phyloP scores from a whole-genome alignment of 2,113 vertebrate species.

The Oceanites oceanicus region DNA sequence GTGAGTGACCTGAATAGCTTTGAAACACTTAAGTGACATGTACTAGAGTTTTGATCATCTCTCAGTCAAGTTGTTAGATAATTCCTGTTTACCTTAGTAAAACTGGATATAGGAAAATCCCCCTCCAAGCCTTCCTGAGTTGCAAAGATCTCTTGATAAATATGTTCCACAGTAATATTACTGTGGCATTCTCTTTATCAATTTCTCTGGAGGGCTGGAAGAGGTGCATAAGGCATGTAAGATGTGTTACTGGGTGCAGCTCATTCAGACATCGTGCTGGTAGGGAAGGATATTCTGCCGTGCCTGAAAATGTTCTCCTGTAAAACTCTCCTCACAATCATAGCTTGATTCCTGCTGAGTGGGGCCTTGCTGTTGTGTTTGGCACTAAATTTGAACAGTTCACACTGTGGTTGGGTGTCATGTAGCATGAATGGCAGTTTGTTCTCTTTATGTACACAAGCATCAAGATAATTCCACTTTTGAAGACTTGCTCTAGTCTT shows the following conservation, averaged over 20 bases:
- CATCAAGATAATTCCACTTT: neutral
- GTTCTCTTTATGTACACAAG: neutral
- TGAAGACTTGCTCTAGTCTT: neutral
- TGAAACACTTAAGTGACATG: neutral
- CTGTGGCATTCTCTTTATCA: neutral
- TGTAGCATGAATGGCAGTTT: neutral
- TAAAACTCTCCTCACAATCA: neutral
- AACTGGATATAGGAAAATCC: neutral
- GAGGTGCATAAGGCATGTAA: neutral
- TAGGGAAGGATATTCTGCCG: neutral
- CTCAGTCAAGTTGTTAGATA: neutral
- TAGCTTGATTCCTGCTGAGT: neutral
- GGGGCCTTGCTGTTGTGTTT: neutral
- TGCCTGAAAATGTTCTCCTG: neutral
- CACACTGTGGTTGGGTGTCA: neutral
- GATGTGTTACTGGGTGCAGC: neutral
- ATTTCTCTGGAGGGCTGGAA: neutral
- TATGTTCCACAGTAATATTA: neutral
- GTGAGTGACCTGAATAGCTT: neutral
- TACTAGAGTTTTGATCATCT: neutral
- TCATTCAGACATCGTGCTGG: neutral
- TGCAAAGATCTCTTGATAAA: neutral
- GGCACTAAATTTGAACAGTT: neutral
- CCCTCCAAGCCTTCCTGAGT: neutral
- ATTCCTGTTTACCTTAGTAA: neutral